Conservation (phyloP, 2,797 vertebrate species). For the Falco rusticolus region DNA sequence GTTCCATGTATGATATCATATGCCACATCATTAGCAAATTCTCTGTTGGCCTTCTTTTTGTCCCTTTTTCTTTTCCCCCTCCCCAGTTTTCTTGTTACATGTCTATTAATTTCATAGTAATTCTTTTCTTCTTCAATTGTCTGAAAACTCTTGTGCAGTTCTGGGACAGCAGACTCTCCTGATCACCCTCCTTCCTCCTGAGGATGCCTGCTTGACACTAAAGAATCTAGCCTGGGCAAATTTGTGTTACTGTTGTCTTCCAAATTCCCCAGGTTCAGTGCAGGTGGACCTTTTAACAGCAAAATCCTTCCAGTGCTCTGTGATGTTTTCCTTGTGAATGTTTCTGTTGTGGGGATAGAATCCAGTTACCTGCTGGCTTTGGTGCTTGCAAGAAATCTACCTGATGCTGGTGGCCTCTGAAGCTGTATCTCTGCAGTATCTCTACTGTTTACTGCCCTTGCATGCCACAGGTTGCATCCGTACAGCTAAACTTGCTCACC, state of each 20-base stretch:
- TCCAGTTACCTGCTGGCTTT: background rate
- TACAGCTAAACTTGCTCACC: background rate
- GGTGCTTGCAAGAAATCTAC: background rate
- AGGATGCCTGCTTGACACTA: background rate
- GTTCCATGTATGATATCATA: background rate
- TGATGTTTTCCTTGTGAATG: background rate
- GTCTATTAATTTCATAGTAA: background rate
- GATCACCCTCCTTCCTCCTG: background rate
- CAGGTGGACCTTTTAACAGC: background rate
- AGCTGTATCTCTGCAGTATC: background rate
- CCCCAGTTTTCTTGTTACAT: background rate
- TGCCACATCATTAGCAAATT: background rate
- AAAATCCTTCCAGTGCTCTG: background rate
- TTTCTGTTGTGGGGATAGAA: background rate
- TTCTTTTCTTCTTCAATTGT: background rate
- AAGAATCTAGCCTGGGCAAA: background rate
- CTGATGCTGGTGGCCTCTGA: background rate
- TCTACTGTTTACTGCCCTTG: background rate
- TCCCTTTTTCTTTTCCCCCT: background rate
- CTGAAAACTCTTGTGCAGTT: background rate
- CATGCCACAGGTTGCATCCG: background rate
- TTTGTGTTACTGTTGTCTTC: background rate
- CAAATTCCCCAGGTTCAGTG: background rate
- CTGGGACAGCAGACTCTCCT: background rate
- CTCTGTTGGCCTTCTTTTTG: background rate